These are phyloP conservation scores for Muscidifurax raptorellus DNA, from an alignment of 1,140 invertebrate species.

Conservation along the genomic window DNA sequence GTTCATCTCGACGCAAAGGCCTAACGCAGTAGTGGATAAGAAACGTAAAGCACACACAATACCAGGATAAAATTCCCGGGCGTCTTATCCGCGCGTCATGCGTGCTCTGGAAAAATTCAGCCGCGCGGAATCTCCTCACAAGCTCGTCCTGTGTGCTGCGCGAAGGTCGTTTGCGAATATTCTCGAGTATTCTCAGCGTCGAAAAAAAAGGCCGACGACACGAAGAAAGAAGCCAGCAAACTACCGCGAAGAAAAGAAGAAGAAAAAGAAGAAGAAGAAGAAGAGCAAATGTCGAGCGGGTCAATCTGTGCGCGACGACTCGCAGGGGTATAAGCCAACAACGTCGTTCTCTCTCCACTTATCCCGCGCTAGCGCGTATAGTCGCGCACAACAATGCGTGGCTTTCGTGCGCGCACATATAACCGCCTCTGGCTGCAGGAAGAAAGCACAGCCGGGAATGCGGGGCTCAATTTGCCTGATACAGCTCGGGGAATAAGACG, in stretches of 20 bases:
- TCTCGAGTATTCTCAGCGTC: background rate
- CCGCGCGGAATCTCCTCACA: background rate
- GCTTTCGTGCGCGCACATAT: background rate
- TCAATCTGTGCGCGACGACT: slow-evolving; percentile 2
- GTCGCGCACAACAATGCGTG: background rate
- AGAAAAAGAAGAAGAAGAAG: no score
- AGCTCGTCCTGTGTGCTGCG: background rate
- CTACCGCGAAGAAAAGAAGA: no score
- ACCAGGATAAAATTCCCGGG: background rate
- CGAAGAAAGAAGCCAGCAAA: background rate
- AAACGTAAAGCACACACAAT: background rate
- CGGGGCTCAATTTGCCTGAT: slow-evolving; percentile 54
- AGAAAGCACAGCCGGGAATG: slow-evolving; percentile 11
- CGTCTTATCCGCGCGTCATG: background rate
- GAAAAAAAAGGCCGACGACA: background rate
- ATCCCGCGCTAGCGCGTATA: background rate
- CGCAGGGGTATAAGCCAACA: slow-evolving; percentile 1
- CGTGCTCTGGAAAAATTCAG: slow-evolving; percentile 1
- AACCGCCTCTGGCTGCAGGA: background rate
- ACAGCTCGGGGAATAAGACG: slow-evolving; percentile 32
- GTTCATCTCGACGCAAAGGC: no score
- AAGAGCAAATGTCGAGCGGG: slow-evolving; percentile 8
- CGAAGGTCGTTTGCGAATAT: slow-evolving; percentile 28
- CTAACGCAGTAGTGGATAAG: no score
- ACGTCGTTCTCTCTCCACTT: background rate